Evolutionary conservation across 2,113 vertebrate species (phyloP), one percentile per base, ranked within the genome.

Genomic region (Verasper variegatus): DNA sequence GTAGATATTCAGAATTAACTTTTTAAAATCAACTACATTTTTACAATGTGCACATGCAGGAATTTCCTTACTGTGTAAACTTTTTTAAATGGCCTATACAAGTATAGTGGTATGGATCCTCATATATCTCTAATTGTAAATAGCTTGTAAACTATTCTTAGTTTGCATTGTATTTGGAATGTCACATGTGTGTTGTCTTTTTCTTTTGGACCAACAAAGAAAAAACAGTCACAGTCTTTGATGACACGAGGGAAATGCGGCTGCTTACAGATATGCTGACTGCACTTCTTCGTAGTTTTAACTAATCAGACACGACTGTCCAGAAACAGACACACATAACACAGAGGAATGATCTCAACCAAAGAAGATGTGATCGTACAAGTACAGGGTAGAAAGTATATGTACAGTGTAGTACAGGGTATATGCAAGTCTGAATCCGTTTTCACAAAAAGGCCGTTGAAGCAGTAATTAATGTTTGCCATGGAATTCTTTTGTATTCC

Each of bases 121-220:
- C 4, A 14, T 61, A 56, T 60, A 1, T 42, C 20, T 68, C 11
- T 56, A 13, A 7, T 74, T 17, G 49, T 52, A 13, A 68, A 24
- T 49, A 1, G 20, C 15, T 31, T 63, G 20, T 57, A 31, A 45
- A 62, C 27, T 42, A 9, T 37, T 37, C 35, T 27, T 17, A 7
- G 12, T 54, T 63, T 60, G 24, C 15, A 60, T 27, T 65, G 37
- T 61, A 14, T 52, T 55, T 60, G 24, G 45, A 65, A 66, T 54
- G 24, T 40, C 24, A 56, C 51, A 40, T 57, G 10, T 49, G 37
- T 64, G 7, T 51, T 40, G 3, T 14, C n/a, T 17, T 5, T n/a
- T 52, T 58, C 12, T 37, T 62, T 51, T 21, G 45, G 57, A 81
- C 17, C 51, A 51, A 42, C 45, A 20, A 26, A 76, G 52, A 54